A percentile compares a stretch with the other conserved stretches of the same genome.
These are phyloP conservation scores for Rhinopomastus cyanomelas DNA, from an alignment of 2,113 vertebrate genomes.

Conservation along the genomic window DNA sequence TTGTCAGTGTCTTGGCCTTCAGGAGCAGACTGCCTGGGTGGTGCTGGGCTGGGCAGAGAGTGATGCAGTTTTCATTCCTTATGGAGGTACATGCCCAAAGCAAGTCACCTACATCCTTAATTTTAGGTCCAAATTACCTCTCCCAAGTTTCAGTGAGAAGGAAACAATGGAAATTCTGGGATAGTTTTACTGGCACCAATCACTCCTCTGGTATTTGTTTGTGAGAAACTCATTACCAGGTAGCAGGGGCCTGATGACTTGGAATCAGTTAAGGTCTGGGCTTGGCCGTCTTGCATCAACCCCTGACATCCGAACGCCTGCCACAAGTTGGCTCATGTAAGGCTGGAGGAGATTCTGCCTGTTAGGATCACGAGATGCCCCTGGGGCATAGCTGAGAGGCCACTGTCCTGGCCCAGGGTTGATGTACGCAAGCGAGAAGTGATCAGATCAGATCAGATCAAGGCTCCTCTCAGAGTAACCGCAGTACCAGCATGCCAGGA, in stretches of 20 bases:
- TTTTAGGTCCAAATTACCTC: not conserved
- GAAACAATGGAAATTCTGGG: not conserved
- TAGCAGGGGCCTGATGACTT: not conserved
- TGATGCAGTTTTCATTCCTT: not conserved
- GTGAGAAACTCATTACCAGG: not conserved
- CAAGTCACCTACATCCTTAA: not conserved
- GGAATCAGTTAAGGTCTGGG: constrained; percentile 15
- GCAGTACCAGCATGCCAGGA: not conserved
- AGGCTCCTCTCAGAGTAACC: not conserved
- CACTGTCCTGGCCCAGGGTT: not conserved
- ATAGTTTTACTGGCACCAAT: not conserved
- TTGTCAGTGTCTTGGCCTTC: not conserved
- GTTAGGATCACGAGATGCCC: not conserved
- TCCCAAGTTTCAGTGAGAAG: not conserved
- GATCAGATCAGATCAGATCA: not conserved
- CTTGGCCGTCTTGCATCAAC: constrained; percentile 43
- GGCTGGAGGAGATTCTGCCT: not conserved
- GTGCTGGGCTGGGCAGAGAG: not conserved
- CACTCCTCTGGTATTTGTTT: constrained; percentile 13
- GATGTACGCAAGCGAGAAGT: not conserved
- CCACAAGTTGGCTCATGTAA: not conserved
- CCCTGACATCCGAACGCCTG: not conserved
- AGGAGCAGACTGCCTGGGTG: not conserved
- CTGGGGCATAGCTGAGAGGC: not conserved
- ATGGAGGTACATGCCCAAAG: not conserved